Evolutionary conservation across 2,113 vertebrate species (phyloP).

Genomic region (Alosa alosa): DNA sequence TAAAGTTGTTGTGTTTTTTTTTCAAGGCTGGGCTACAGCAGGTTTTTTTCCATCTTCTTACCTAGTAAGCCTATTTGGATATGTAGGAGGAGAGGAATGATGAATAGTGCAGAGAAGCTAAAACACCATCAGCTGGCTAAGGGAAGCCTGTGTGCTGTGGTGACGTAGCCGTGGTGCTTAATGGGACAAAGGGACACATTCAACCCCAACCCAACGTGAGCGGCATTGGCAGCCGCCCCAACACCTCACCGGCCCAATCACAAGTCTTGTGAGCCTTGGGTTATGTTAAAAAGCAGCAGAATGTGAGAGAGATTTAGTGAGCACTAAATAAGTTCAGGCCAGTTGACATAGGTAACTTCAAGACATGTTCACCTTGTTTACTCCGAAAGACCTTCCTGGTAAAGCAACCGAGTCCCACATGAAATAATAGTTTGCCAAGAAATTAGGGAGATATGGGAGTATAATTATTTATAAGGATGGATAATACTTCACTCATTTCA

Average conservation of each 20-base stretch:
- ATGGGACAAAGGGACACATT: constrained; percentile 24
- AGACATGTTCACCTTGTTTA: background rate
- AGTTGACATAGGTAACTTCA: background rate
- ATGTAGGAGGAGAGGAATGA: background rate
- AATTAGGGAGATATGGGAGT: background rate
- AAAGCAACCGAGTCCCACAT: background rate
- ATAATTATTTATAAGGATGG: background rate
- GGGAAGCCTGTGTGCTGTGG: background rate
- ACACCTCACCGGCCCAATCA: background rate
- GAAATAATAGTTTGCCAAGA: background rate
- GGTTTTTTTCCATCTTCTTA: constrained; percentile 41
- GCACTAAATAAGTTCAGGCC: background rate
- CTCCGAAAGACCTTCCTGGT: background rate
- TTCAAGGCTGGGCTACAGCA: background rate
- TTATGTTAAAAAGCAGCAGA: background rate
- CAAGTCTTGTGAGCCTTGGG: background rate
- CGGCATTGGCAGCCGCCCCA: background rate
- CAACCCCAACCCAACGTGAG: constrained; percentile 6
- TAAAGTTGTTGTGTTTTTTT: constrained; percentile 28
- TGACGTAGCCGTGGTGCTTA: background rate
- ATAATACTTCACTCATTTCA: background rate
- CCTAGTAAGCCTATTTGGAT: constrained; percentile 44
- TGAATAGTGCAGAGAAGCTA: background rate
- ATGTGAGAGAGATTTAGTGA: background rate
- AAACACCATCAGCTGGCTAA: constrained; percentile 1